phyloP scores from a whole-genome alignment of 2,888 invertebrate species.

The Endotricha flammealis region DNA sequence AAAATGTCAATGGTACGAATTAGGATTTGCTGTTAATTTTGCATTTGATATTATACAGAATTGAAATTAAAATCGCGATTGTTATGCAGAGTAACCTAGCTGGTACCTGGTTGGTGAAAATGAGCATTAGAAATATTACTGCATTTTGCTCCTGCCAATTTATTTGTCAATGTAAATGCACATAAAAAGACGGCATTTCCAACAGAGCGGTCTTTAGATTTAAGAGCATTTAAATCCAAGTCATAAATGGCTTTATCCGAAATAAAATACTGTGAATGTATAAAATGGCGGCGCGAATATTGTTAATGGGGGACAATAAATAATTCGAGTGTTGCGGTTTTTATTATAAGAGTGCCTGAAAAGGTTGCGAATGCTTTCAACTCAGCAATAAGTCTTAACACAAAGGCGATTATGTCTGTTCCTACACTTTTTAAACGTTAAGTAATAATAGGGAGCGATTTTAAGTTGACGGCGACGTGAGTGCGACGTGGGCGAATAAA shows the following conservation, averaged over 20 bases:
- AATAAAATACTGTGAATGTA: constrained; percentile 34
- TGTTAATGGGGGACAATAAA: constrained; percentile 59
- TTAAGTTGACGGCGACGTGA: constrained; percentile 3
- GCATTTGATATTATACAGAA: too few species aligned
- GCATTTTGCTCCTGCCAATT: too few species aligned
- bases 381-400: constrained; percentile 55
- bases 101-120: too few species aligned
- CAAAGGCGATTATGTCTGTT: constrained; percentile 62
- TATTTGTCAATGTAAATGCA: too few species aligned
- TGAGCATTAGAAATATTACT: too few species aligned
- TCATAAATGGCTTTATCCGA: constrained; percentile 13
- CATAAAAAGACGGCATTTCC: too few species aligned
- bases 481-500: background rate
- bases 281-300: constrained; percentile 42
- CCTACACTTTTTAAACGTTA: constrained; percentile 46
- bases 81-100: too few species aligned
- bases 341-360: constrained; percentile 50
- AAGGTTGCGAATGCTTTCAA: constrained; percentile 59
- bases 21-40: too few species aligned
- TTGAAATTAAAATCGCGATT: too few species aligned
- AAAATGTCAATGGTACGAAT: too few species aligned
- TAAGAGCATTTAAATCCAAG: constrained; percentile 7
- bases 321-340: constrained; percentile 59
- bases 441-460: constrained; percentile 32
- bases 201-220: constrained; percentile 4